Evolutionary conservation across 2,888 invertebrate species (phyloP).

Genomic region (Endotricha flammealis): DNA sequence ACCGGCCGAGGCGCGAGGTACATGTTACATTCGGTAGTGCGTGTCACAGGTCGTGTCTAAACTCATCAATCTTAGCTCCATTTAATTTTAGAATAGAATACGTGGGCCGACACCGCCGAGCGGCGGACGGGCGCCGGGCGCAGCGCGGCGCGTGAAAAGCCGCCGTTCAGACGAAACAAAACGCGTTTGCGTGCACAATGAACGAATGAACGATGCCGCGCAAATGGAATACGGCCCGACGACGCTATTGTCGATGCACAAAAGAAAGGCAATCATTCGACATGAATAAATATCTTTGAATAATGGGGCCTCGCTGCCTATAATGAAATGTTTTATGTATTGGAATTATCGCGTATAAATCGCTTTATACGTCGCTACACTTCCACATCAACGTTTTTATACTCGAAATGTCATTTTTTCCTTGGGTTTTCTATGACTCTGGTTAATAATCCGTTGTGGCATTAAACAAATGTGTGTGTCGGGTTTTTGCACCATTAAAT

Average conservation of each 20-base stretch:
- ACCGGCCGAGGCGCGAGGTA: constrained; percentile 23
- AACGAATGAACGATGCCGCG: constrained; percentile 47
- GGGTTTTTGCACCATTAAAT: constrained; percentile 18
- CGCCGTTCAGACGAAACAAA: constrained; percentile 55
- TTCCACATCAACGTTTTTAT: constrained; percentile 40
- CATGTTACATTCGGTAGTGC: constrained; percentile 68
- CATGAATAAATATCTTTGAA: constrained; percentile 78
- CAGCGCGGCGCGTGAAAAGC: constrained; percentile 41
- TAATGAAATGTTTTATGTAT: constrained; percentile 76
- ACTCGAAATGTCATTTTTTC: constrained; percentile 25
- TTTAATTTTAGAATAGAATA: constrained; percentile 68
- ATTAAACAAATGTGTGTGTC: constrained; percentile 20
- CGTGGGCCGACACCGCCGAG: constrained; percentile 27
- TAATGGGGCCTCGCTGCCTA: constrained; percentile 65
- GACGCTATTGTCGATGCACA: constrained; percentile 71
- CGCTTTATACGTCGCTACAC: constrained; percentile 49
- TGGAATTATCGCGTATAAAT: constrained; percentile 66
- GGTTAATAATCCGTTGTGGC: constrained; percentile 27
- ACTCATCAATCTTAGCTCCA: constrained; percentile 73
- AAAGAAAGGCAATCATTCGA: constrained; percentile 77
- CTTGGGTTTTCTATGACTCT: constrained; percentile 24
- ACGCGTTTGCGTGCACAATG: constrained; percentile 64
- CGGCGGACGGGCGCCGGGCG: constrained; percentile 21
- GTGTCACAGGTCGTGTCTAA: constrained; percentile 74
- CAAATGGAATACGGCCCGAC: constrained; percentile 66